These are phyloP conservation scores for Lysandra coridon DNA, from an alignment of 2,888 invertebrate genomes.

Conservation along the genomic window DNA sequence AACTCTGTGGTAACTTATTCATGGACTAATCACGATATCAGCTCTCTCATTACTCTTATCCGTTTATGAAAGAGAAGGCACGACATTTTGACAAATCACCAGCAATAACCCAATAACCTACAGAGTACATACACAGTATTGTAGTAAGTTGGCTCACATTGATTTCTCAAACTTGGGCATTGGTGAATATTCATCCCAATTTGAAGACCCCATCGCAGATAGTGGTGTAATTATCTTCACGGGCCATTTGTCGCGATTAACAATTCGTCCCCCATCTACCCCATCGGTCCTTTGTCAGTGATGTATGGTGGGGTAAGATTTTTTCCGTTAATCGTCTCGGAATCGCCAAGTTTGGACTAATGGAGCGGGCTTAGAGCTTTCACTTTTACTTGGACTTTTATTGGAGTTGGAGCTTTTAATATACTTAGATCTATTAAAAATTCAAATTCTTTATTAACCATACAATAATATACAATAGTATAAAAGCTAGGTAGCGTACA, in stretches of 20 bases:
- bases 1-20: no score
- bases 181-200: not conserved
- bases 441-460: no score
- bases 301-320: slow-evolving; percentile 28
- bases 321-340: slow-evolving; percentile 29
- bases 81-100: no score
- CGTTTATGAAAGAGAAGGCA: not conserved
- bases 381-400: not conserved
- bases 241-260: slow-evolving; percentile 48
- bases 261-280: slow-evolving; percentile 37
- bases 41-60: no score
- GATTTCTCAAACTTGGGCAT: not conserved
- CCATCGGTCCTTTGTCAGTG: slow-evolving; percentile 29
- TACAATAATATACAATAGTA: no score
- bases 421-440: not conserved
- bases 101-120: not conserved
- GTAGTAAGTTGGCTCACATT: not conserved
- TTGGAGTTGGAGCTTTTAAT: not conserved
- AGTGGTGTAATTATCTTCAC: slow-evolving; percentile 47
- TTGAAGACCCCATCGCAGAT: not conserved
- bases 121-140: no score
- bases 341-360: slow-evolving; percentile 26
- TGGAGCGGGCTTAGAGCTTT: not conserved
- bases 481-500: no score
- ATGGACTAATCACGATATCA: no score